Conservation (phyloP, 1,140 invertebrate species). For the Delia radicum region DNA sequence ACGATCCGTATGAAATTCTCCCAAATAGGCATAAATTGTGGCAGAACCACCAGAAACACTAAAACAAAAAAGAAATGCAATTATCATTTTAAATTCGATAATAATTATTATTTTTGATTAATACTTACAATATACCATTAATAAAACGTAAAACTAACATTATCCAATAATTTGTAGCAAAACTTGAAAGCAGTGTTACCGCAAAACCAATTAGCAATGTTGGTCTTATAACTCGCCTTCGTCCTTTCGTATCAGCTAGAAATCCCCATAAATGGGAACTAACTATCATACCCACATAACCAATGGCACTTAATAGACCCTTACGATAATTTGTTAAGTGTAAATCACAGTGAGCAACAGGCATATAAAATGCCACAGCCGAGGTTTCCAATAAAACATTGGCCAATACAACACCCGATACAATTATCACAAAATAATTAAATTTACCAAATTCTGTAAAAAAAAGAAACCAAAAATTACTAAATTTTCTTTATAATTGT, state of each 20-base stretch:
- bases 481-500: no score
- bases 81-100: no score
- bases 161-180: constrained; percentile 30
- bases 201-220: constrained; percentile 32
- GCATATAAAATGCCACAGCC: constrained; percentile 65
- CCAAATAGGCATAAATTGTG: constrained; percentile 34
- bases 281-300: constrained; percentile 60
- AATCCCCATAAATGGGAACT: constrained; percentile 72
- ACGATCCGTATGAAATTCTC: constrained; percentile 33
- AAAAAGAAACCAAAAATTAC: background rate
- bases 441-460: constrained; percentile 63
- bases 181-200: constrained; percentile 27
- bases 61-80: constrained; percentile 9
- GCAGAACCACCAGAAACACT: constrained; percentile 34
- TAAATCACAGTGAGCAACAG: constrained; percentile 69
- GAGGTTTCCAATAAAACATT: constrained; percentile 63
- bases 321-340: constrained; percentile 61
- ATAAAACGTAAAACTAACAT: constrained; percentile 32
- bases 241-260: constrained; percentile 71
- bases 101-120: no score
- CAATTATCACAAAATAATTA: constrained; percentile 63
- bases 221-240: constrained; percentile 64
- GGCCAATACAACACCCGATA: constrained; percentile 60
- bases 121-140: constrained; percentile 36
- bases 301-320: constrained; percentile 58